These are phyloP conservation scores for Cariama cristata DNA, from an alignment of 2,113 vertebrate genomes.

Conservation along the genomic window DNA sequence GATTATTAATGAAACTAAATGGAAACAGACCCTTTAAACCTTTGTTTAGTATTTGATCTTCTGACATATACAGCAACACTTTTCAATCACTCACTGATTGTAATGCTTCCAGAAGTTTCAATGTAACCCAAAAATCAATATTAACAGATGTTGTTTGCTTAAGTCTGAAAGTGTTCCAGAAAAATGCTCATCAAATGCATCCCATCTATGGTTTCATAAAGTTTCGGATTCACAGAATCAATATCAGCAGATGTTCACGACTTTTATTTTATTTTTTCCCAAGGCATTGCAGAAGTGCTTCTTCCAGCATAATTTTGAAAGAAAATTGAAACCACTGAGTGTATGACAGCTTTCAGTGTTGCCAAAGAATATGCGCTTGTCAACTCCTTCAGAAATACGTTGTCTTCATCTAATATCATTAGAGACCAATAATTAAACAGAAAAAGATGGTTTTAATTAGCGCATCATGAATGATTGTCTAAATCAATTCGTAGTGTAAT, in stretches of 20 bases:
- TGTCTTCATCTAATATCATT: constrained; percentile 71
- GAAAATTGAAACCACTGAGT: constrained; percentile 14
- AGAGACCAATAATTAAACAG: constrained; percentile 80
- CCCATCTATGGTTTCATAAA: constrained; percentile 70
- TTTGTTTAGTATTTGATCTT: constrained; percentile 33
- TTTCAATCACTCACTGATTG: constrained; percentile 46
- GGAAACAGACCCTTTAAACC: neutral
- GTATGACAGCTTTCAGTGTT: constrained; percentile 39
- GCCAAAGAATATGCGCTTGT: neutral
- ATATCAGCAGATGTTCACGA: constrained; percentile 76
- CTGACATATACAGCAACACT: neutral
- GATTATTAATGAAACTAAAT: neutral
- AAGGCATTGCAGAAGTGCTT: constrained; percentile 68
- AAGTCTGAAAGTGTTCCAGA: constrained; percentile 71
- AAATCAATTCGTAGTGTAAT: constrained; percentile 71
- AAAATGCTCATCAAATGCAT: constrained; percentile 64
- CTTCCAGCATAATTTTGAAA: constrained; percentile 56
- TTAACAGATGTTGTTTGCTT: constrained; percentile 78
- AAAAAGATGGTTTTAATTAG: constrained; percentile 80
- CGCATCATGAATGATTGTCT: constrained; percentile 76
- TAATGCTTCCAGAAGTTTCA: constrained; percentile 58
- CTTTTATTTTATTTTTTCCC: constrained; percentile 68
- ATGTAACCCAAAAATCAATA: constrained; percentile 70
- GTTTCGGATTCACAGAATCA: constrained; percentile 72
- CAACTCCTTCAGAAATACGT: constrained; percentile 68